Conservation (phyloP, 1,140 invertebrate genomes). For the Drosophila setifemur region DNA sequence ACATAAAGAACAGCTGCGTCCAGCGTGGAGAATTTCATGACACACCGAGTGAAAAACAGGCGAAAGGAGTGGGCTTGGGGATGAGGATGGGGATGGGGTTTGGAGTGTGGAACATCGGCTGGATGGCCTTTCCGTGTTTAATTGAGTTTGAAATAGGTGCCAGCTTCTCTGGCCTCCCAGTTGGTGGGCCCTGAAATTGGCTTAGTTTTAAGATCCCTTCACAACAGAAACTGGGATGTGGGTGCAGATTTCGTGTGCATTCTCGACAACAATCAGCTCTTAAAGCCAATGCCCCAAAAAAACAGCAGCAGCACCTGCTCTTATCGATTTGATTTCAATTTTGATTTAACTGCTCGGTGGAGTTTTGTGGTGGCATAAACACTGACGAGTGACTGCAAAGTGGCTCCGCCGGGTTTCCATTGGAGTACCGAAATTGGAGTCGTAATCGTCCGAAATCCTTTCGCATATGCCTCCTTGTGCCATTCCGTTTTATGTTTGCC, state of each 20-base stretch:
- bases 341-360: slow-evolving; percentile 18
- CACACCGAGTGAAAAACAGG: slow-evolving; percentile 15
- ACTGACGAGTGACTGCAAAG: slow-evolving; percentile 14
- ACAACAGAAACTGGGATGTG: slow-evolving; percentile 1
- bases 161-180: slow-evolving; percentile 23
- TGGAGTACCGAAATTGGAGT: slow-evolving; percentile 22
- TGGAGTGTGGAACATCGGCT: not conserved
- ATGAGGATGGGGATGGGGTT: not conserved
- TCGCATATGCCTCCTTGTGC: not conserved
- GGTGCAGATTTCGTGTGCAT: not conserved
- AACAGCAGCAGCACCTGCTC: not conserved
- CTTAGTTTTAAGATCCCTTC: slow-evolving; percentile 54
- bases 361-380: slow-evolving; percentile 28
- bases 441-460: slow-evolving; percentile 12
- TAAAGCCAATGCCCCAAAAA: not conserved
- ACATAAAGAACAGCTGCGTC: slow-evolving; percentile 54
- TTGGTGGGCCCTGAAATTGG: slow-evolving; percentile 59
- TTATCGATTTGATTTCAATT: slow-evolving; percentile 50
- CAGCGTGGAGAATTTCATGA: slow-evolving; percentile 40
- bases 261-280: not conserved
- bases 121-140: slow-evolving; percentile 61
- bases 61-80: not conserved
- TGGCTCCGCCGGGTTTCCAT: not conserved
- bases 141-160: slow-evolving; percentile 79
- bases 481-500: slow-evolving; percentile 63